Evolutionary conservation across 2,113 vertebrate species (phyloP), one percentile per base, ranked within the genome.

Genomic region (Micronisus gabar): DNA sequence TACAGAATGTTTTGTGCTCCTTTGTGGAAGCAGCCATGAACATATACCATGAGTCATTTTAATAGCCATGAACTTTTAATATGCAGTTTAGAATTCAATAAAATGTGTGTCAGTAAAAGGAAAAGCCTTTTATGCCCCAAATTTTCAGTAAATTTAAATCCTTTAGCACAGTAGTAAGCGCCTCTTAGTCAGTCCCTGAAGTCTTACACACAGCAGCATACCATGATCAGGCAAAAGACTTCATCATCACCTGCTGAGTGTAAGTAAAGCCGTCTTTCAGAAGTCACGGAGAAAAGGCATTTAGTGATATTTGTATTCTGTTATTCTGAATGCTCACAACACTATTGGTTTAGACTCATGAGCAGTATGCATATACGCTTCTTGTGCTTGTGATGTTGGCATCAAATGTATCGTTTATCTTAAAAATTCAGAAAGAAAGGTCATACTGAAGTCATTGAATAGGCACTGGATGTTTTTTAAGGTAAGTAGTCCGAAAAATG

Each of bases 11-110:
- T 95, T 88, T 53, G 71, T 94, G 34, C 59, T 94, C 50, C 74
- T 92, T 95, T 94, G 55, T 93, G 84, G 75, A 95, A n/a, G 34
- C 76, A 84, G 26, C 58, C 30, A 50, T 83, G 81, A 95, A 96
- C 76, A 56, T 43, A 89, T 53, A 81, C 81, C 81, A 29, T 86
- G 82, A 96, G 79, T 84, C 87, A 95, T 82, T 94, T 96, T 95
- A 96, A 96, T 92, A 90, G 87, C 75, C 15, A 6, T 75, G 88
- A 97, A 95, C 86, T 97, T 93, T 95, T 53, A 95, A 81, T 71
- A 43, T 52, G 53, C 75, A 59, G 52, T 88, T 96, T 81, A 95
- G 68, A 90, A 83, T 92, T 96, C 87, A 91, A 55, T 67, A 80
- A 87, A 94, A 90, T 81, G 32, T 87, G 72, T 83, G 88, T 72